Evolutionary conservation across 2,797 vertebrate species (phyloP), one percentile per base, ranked within the genome.

Genomic region (Pteropus rufus): DNA sequence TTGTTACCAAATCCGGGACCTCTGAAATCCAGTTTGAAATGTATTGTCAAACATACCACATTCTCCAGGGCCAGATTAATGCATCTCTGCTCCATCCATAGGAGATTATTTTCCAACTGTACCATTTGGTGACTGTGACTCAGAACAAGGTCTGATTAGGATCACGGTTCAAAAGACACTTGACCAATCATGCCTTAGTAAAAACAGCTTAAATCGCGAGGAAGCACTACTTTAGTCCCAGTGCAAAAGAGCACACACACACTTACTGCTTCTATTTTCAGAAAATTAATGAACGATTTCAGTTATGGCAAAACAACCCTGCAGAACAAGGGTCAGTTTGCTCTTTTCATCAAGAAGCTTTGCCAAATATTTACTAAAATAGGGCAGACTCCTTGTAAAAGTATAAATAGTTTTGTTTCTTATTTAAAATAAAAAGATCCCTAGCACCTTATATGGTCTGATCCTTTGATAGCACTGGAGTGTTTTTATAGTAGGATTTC

Each of bases 361-460:
- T 97, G 98, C 98, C 98, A 98, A 99, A 98, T 98, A 98, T 98
- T 98, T 98, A 98, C 98, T 98, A 98, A 98, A 98, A 98, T 98
- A 98, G 98, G 98, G 96, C 98, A 98, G 98, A 97, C 98, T 98
- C 98, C 97, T 99, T 98, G 98, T 98, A 98, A 98, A 98, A 98
- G 98, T 98, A 98, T 98, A 98, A 98, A 98, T 98, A 99, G 98
- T 98, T 97, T 98, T 98, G 98, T 98, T 98, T 98, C 98, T 98
- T 98, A 98, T 98, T 99, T 98, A 98, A 98, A 98, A 98, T 98
- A 98, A 98, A 97, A 98, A 98, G 98, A 94, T 97, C 92, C 96
- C 97, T 97, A 96, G 97, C 95, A 95, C 98, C 98, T 98, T 98
- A 98, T 99, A 98, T 99, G 98, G 98, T 98, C 97, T 95, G 98